Base-by-base conservation (phyloP, 1,140 invertebrate species). In the Tetramorium alpestre region DNA sequence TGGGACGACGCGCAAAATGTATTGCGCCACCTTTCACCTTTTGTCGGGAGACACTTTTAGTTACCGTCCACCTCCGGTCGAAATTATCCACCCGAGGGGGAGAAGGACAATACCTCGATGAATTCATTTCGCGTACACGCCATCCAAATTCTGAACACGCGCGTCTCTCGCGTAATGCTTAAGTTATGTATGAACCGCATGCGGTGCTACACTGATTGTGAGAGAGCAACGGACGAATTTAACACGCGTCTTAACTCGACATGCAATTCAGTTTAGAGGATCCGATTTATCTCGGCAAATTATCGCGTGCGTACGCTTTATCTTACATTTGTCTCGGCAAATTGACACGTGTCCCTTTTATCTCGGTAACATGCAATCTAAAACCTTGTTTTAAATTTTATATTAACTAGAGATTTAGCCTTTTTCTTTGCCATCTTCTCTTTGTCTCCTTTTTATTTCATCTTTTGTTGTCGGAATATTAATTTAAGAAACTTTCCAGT, bases 21-120 rank as follows among this genome's bases (percentile, higher is more conserved):
- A 82, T 82, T 33, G 67, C 16, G 25, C 10, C 28, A 82, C 80
- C 80, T 82, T 82, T 82, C 51, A 73, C 51, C 80, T 82, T 65
- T 82, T 82, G 54, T 47, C 80, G 18, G 11, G 41, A 3, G 47
- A 54, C 44, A 18, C 54, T 76, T 76, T 80, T 58, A 41, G 80
- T 73, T 82, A 60, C 38, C 10, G 38, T 44, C 56, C 22, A 5
- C 51, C 38, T n/a, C 76, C 33, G 33, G 3, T 25, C 51, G 67
- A 82, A 73, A 73, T 58, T 44, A 72, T 22, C 10, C 49, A 44
- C 0, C 22, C 38, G 16, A 1, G 28, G 28, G 10, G 18, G 2
- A 1, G 7, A 3, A 25, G 7, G 18, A 33, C 33, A 5, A 13
- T 33, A 28, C 18, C 77, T 18, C 62, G 62, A 80, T 80, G 25